Base-by-base conservation (phyloP, 2,113 vertebrate genomes). In the Perca flavescens region DNA sequence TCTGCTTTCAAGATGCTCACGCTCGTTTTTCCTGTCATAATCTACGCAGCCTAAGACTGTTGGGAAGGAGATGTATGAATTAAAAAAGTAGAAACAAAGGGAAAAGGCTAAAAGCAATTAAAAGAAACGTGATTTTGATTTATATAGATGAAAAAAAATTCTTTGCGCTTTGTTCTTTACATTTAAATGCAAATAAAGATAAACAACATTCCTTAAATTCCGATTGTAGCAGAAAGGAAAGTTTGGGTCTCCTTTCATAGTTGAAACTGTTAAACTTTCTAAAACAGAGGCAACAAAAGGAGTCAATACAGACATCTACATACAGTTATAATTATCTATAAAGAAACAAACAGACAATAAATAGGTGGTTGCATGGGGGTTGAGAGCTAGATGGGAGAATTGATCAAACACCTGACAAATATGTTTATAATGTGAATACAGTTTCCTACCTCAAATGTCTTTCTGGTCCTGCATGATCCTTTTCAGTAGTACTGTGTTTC, bases 1-100 rank as follows among this genome's bases (percentile, higher is more conserved):
- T 71, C 25, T 61, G 57, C 40, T 80, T 61, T 82, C 31, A 74
- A 80, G 56, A 75, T 61, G 64, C 57, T 79, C 53, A 17, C 61
- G 17, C 46, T 72, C 65, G 17, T 62, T 31, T 69, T 70, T 68
- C 62, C 31, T 34, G 43, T 52, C 46, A 34, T 22, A 13, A 79
- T 65, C 46, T 56, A 11, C 9, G 2, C 73, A 54, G 56, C 1
- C 9, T 11, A 70, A 40, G 40, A 40, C 5, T 40, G 40, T 40
- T 40, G 40, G 61, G 40, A 47, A 64, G 34, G 50, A 15, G 40
- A 14, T 60, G 25, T 69, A 54, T 50, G 4, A 50, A 63, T 57
- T 21, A 71, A 2, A 47, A 70, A 74, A 49, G 12, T 4, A 12
- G 64, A 70, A 46, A 54, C 22, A 71, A 31, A 40, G 11, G 25